phyloP scores from a whole-genome alignment of 2,113 vertebrate species.

The Nesoenas mayeri region DNA sequence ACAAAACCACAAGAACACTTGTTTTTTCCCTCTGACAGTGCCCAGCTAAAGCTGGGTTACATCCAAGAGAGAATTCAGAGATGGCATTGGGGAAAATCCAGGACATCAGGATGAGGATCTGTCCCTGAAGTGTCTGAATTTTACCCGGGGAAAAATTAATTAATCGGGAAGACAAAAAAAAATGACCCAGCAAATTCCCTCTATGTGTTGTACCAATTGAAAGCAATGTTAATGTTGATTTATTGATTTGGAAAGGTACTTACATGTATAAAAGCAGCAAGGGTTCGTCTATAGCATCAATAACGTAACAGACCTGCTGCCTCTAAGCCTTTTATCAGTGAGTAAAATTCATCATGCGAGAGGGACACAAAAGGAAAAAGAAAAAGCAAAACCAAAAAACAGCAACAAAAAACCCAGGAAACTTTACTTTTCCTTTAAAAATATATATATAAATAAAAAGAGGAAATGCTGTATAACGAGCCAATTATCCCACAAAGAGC shows the following conservation, averaged over 20 bases:
- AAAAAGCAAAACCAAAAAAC: neutral
- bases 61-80: accelerated
- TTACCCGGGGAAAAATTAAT: constrained; percentile 41
- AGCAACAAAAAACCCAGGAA: accelerated
- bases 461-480: neutral
- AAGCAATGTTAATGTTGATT: constrained; percentile 68
- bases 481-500: neutral
- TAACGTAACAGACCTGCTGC: neutral
- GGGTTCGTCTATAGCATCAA: neutral
- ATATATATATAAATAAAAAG: neutral
- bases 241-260: constrained; percentile 72
- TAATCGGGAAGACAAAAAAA: constrained; percentile 61
- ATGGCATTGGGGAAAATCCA: neutral
- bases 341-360: neutral
- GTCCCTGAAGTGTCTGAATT: neutral
- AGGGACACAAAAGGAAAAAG: neutral
- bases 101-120: neutral
- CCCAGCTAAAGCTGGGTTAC: neutral
- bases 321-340: neutral
- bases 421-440: neutral
- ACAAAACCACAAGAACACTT: neutral
- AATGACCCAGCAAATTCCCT: constrained; percentile 58
- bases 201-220: constrained; percentile 20
- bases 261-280: constrained; percentile 26
- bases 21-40: neutral